Percentiles rank a stretch among this genome's conserved stretches.
Conservation (phyloP, 2,888 invertebrate genomes). For the Leptopilina drosophilae region DNA sequence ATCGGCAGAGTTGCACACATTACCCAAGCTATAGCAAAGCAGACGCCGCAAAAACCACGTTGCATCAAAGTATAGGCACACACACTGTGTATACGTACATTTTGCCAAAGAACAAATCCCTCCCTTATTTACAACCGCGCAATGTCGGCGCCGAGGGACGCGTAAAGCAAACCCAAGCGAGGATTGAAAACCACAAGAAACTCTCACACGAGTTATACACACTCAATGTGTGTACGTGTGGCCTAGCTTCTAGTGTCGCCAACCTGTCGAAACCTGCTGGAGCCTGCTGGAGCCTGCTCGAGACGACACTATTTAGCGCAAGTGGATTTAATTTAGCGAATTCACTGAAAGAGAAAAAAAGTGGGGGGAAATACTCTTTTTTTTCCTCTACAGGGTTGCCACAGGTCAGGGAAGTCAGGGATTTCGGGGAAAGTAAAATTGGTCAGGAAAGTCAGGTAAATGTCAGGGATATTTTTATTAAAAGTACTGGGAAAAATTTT, state of each 20-base stretch:
- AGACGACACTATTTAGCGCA: not conserved
- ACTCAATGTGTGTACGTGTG: not conserved
- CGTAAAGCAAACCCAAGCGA: constrained; percentile 62
- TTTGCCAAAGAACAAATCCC: constrained; percentile 63
- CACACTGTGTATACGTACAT: not conserved
- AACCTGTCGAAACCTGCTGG: not conserved
- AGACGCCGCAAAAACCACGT: constrained; percentile 8
- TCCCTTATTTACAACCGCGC: constrained; percentile 58
- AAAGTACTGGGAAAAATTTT: no score
- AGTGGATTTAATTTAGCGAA: not conserved
- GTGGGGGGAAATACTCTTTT: no score
- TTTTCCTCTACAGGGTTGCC: no score
- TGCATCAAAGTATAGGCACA: constrained; percentile 19
- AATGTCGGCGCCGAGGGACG: constrained; percentile 63
- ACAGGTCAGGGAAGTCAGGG: no score
- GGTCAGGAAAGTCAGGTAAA: no score
- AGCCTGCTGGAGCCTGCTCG: not conserved
- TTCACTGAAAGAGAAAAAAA: not conserved
- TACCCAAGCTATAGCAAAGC: not conserved
- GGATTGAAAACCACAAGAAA: constrained; percentile 68
- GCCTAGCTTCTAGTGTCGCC: not conserved
- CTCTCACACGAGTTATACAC: constrained; percentile 43
- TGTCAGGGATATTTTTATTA: no score
- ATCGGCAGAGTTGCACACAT: not conserved
- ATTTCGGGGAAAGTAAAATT: no score